Evolutionary conservation across 2,888 invertebrate genomes (phyloP).

Genomic region (Hermodice carunculata): DNA sequence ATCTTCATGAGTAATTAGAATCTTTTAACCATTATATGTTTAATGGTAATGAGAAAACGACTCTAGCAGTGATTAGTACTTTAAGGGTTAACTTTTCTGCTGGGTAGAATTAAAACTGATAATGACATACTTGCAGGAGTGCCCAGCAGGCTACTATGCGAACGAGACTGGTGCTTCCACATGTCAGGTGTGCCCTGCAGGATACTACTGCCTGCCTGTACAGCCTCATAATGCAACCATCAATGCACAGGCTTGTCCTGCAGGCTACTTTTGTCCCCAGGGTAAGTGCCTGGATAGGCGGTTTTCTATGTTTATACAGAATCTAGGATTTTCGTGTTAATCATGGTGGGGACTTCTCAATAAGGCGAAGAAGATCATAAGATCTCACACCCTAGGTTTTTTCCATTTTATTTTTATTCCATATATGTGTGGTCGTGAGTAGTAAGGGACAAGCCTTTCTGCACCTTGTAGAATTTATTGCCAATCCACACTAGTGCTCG

Average conservation of each 20-base stretch:
- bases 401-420: not conserved
- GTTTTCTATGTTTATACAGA: not conserved
- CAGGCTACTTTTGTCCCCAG: slow-evolving; percentile 60
- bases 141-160: slow-evolving; percentile 59
- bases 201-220: slow-evolving; percentile 64
- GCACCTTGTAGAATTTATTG: no score
- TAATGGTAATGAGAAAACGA: no score
- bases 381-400: not conserved
- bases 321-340: not conserved
- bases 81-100: no score
- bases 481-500: no score
- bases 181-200: slow-evolving; percentile 60
- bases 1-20: no score
- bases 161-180: slow-evolving; percentile 52
- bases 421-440: no score
- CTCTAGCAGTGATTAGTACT: no score
- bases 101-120: no score
- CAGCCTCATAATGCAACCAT: slow-evolving; percentile 55
- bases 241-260: slow-evolving; percentile 57
- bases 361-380: no score
- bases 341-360: not conserved
- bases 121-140: slow-evolving; percentile 49
- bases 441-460: no score
- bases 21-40: no score
- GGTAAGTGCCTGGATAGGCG: slow-evolving; percentile 35